Conservation (phyloP, 2,113 vertebrate species). For the Oriolus oriolus region DNA sequence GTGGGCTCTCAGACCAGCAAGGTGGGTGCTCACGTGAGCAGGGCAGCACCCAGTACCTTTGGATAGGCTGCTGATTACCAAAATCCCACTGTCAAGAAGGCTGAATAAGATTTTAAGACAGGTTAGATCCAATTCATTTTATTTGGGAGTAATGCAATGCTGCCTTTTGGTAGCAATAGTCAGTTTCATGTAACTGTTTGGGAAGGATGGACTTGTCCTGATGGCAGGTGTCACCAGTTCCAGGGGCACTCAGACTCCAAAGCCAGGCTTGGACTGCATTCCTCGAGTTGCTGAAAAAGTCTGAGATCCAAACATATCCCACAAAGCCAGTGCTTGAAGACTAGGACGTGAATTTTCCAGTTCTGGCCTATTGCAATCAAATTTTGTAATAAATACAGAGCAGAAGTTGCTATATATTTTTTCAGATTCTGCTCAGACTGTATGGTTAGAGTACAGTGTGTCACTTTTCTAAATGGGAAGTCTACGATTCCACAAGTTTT, state of each 20-base stretch:
- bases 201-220: not conserved
- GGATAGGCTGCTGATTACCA: not conserved
- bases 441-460: not conserved
- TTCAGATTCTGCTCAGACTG: not conserved
- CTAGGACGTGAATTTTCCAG: not conserved
- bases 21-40: rapidly evolving
- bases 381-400: not conserved
- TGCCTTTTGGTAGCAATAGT: not conserved
- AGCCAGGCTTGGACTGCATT: not conserved
- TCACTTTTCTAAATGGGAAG: not conserved
- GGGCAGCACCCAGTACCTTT: not conserved
- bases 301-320: not conserved
- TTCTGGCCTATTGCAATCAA: not conserved
- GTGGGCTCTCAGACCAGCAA: not conserved
- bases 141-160: not conserved
- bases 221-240: not conserved
- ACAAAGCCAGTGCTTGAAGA: not conserved
- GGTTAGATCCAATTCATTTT: not conserved
- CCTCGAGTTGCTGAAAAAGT: not conserved
- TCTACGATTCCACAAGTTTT: not conserved
- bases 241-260: not conserved
- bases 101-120: not conserved
- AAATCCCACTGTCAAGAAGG: not conserved
- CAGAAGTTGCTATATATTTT: not conserved
- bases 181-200: not conserved